Evolutionary conservation across 2,888 invertebrate species (phyloP), one percentile per base, ranked within the genome.

Genomic region (Mimumesa dahlbomi): DNA sequence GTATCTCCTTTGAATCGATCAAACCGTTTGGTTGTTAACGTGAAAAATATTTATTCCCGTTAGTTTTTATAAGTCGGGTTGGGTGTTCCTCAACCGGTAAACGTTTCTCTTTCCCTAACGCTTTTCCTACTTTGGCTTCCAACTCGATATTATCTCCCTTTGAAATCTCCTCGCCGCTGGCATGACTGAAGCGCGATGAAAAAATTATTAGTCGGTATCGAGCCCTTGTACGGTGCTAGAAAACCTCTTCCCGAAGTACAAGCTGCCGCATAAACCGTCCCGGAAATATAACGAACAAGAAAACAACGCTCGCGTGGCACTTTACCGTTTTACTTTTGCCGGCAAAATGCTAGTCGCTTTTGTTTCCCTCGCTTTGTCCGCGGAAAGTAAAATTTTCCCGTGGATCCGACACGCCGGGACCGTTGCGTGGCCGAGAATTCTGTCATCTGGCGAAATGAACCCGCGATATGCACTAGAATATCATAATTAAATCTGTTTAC

Each of bases 141-240:
- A 22, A 48, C 46, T 21, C 38, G 42, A 4, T 36, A 43, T 49
- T 63, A 52, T 62, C 65, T 31, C 48, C 46, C 66, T 73, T 70
- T 73, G 67, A 79, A 73, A 73, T 65, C 57, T 61, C 19, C 31
- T 40, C 45, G 62, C 53, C 50, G 61, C 29, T 67, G 58, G 57
- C 57, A 40, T 59, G 69, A 68, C 43, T 49, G 67, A 53, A 50
- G 58, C 31, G 40, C 62, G 58, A 78, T 73, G 81, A 81, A 78
- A 81, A 78, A 81, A 79, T 78, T 75, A 79, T 75, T 78, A 73
- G 70, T 63, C 54, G 54, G 48, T 61, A 77, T 67, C 69, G 77
- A 59, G 73, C 56, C 45, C 43, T 72, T 43, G 43, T 40, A 45
- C 36, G 43, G 16, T 22, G n/a, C 42, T 6, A 9, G 59, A 6